phyloP scores from a whole-genome alignment of 2,888 invertebrate genomes.

The Pinctada fucata region DNA sequence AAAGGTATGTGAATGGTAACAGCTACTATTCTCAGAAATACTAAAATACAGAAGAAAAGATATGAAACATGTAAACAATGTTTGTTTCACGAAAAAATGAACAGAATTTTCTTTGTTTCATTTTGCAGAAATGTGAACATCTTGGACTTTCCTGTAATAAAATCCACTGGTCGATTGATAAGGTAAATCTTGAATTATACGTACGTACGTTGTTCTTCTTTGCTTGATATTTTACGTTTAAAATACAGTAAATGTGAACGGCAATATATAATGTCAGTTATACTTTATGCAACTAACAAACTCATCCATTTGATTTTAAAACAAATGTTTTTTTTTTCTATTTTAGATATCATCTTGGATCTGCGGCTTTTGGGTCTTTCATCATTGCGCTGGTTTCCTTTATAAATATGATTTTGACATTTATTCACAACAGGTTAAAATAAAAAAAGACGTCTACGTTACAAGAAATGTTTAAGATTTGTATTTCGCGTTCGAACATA shows the following conservation, averaged over 20 bases:
- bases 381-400: conserved; percentile 75
- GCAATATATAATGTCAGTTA: too few relatives aligned
- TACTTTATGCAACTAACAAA: too few relatives aligned
- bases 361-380: conserved; percentile 76
- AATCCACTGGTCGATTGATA: conserved; percentile 52
- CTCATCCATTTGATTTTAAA: too few relatives aligned
- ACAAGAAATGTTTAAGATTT: too few relatives aligned
- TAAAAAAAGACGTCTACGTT: neutral
- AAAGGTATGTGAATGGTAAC: conserved; percentile 79
- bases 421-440: conserved; percentile 77
- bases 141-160: conserved; percentile 52
- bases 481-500: too few relatives aligned
- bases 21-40: too few relatives aligned
- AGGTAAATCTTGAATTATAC: conserved; percentile 37
- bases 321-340: neutral
- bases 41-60: neutral
- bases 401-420: conserved; percentile 74
- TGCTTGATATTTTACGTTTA: too few relatives aligned
- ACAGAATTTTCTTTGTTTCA: neutral
- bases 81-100: neutral
- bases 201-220: neutral
- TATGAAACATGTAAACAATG: neutral
- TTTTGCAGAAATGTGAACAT: conserved; percentile 54
- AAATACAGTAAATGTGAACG: too few relatives aligned
- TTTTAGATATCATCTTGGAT: conserved; percentile 75